phyloP scores from a whole-genome alignment of 2,113 vertebrate species.

The Corydoras sp. region DNA sequence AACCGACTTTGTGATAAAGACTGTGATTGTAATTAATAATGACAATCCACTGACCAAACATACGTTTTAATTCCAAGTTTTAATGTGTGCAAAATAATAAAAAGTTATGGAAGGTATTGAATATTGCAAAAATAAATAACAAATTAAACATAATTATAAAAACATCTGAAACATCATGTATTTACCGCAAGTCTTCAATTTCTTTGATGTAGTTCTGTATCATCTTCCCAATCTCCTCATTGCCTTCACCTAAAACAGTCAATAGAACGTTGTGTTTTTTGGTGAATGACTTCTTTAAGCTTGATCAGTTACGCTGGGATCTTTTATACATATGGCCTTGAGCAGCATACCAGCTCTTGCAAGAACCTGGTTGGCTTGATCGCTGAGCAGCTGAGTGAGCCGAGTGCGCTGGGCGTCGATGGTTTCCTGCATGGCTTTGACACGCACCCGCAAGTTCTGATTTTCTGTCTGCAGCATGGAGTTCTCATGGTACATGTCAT shows the following conservation, averaged over 20 bases:
- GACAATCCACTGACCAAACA: too few relatives aligned
- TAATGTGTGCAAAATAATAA: too few relatives aligned
- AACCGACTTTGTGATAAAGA: too few relatives aligned
- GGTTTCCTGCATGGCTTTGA: slow-evolving; percentile 98
- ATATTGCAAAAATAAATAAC: too few relatives aligned
- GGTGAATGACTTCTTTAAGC: not conserved
- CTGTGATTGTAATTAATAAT: too few relatives aligned
- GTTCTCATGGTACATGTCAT: slow-evolving; percentile 97
- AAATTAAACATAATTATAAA: not conserved
- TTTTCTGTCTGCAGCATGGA: slow-evolving; percentile 95
- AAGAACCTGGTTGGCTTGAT: slow-evolving; percentile 88
- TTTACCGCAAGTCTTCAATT: slow-evolving; percentile 93
- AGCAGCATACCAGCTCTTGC: slow-evolving; percentile 73
- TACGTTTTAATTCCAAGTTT: too few relatives aligned
- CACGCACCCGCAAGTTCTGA: slow-evolving; percentile 84
- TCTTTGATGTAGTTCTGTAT: slow-evolving; percentile 96
- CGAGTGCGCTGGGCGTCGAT: slow-evolving; percentile 79
- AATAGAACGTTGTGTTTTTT: not conserved
- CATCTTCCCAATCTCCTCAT: slow-evolving; percentile 96
- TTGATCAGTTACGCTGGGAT: not conserved
- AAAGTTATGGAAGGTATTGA: too few relatives aligned
- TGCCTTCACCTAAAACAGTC: slow-evolving; percentile 79
- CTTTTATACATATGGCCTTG: not conserved
- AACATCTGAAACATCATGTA: not conserved
- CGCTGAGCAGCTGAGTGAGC: slow-evolving; percentile 83